Base-by-base conservation (phyloP, 2,888 invertebrate species). In the Gastrophysa polygoni region DNA sequence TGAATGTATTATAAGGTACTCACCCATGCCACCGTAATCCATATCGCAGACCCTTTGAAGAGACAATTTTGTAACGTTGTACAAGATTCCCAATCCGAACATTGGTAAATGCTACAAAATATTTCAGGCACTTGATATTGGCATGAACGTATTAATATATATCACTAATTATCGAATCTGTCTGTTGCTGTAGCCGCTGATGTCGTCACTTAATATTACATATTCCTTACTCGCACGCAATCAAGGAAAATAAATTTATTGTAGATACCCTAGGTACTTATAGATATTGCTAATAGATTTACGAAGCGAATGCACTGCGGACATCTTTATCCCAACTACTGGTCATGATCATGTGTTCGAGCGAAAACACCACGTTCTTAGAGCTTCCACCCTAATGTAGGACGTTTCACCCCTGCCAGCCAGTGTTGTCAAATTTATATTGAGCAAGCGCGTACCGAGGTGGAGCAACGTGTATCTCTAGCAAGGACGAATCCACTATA, bases 71-170 rank as follows among this genome's bases (percentile, higher is more conserved):
- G 38, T n/a, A 4, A 38, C 38, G 14, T 38, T 38, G 38, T 38
- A 38, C 38, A 38, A 14, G 14, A 38, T 38, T 38, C 14, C 38
- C 14, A 38, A 38, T 14, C 38, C 38, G 14, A n/a, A 38, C 38
- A 38, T 38, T n/a, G n/a, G 2, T 14, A n/a, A 38, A 38, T 38
- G 4, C 38, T 38, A 38, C 38, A 10, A 32, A 32, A 8, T 8
- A 32, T 32, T 38, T 38, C 38, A 38, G 38, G 38, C 38, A 38
- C 38, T 38, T 38, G 38, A 38, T 38, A 38, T 38, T 38, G 29
- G 29, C 29, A 32, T 32, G n/a, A n/a, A 32, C 29, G 29, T 32
- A 32, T 32, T 32, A 7, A 8, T 5, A 5, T 10, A 32, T 32
- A 32, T 32, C 29, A 32, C 38, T 38, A 14, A 4, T 14, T 11